Evolutionary conservation across 1,140 invertebrate species (phyloP).

Genomic region (Pseudomyrmex pallidus): DNA sequence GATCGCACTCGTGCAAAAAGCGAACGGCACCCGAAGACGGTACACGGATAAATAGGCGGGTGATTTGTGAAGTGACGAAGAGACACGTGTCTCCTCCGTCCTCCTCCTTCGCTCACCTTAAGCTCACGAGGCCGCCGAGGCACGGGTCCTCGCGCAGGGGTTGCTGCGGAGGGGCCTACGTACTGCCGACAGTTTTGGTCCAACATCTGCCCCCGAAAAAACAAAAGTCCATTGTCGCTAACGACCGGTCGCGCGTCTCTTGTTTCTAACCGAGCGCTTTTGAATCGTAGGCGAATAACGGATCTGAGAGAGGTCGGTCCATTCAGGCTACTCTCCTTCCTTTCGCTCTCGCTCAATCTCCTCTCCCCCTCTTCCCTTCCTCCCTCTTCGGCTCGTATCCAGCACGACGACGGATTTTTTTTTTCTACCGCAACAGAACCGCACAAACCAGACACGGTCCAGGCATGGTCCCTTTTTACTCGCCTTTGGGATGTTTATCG

Average conservation of each 20-base stretch:
- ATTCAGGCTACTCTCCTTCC: slow-evolving; percentile 68
- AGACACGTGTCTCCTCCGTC: slow-evolving; percentile 60
- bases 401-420: slow-evolving; percentile 20
- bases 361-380: too few relatives aligned
- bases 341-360: slow-evolving; percentile 56
- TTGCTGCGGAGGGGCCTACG: slow-evolving; percentile 30
- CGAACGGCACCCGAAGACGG: slow-evolving; percentile 17
- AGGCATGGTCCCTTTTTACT: slow-evolving; percentile 1
- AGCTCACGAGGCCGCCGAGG: slow-evolving; percentile 3
- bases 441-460: neutral
- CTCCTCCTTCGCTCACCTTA: slow-evolving; percentile 71
- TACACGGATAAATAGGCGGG: slow-evolving; percentile 46
- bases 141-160: slow-evolving; percentile 48
- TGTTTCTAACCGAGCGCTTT: slow-evolving; percentile 86
- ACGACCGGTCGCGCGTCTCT: slow-evolving; percentile 85
- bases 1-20: neutral
- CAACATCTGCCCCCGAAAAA: slow-evolving; percentile 86
- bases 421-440: neutral
- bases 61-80: slow-evolving; percentile 64
- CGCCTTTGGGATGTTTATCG: slow-evolving; percentile 3
- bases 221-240: slow-evolving; percentile 86
- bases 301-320: slow-evolving; percentile 73
- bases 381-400: slow-evolving; percentile 45
- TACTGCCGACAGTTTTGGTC: slow-evolving; percentile 74
- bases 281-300: slow-evolving; percentile 86